Evolutionary conservation across 1,140 invertebrate genomes (phyloP).

Genomic region (Lucilia sericata): DNA sequence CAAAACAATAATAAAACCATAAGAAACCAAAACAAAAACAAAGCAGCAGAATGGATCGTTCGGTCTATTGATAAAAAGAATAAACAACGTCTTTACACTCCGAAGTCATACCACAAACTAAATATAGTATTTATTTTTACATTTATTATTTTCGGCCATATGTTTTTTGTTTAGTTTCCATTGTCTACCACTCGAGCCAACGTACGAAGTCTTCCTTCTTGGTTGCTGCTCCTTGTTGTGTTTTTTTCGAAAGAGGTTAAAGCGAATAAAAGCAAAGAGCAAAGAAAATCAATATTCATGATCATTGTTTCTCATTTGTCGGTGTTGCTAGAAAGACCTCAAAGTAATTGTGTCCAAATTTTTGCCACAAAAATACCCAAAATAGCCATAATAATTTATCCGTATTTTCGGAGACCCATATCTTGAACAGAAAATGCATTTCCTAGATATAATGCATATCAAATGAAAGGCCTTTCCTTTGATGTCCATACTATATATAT

Average conservation of each 20-base stretch:
- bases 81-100: neutral
- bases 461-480: too few relatives aligned
- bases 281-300: slow-evolving; percentile 1
- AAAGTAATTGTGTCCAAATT: too few relatives aligned
- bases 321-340: too few relatives aligned
- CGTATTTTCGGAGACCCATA: too few relatives aligned
- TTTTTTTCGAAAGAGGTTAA: neutral
- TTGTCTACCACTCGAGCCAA: neutral
- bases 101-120: slow-evolving; percentile 8
- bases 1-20: neutral
- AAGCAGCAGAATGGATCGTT: neutral
- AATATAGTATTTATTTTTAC: neutral
- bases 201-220: neutral
- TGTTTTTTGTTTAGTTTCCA: neutral
- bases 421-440: too few relatives aligned
- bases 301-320: neutral
- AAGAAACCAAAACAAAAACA: neutral
- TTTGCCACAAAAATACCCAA: too few relatives aligned
- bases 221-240: neutral
- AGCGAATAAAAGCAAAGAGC: neutral
- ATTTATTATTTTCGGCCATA: neutral
- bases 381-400: too few relatives aligned
- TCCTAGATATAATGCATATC: too few relatives aligned
- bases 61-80: neutral
- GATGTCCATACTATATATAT: too few relatives aligned